These are phyloP conservation scores for Champsocephalus esox DNA, from an alignment of 2,797 vertebrate genomes.

Conservation along the genomic window DNA sequence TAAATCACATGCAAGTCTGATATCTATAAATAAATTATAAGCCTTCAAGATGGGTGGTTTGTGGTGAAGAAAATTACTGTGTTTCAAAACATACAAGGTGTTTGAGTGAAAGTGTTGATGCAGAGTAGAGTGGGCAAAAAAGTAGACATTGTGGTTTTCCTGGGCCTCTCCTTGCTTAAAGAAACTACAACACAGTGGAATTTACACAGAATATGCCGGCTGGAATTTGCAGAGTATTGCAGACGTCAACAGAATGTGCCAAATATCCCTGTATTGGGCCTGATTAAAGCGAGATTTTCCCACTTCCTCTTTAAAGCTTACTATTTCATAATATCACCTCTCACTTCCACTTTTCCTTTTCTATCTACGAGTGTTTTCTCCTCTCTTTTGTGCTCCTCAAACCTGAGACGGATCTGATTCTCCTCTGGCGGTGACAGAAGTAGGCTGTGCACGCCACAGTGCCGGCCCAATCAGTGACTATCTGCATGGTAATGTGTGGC, in stretches of 20 bases:
- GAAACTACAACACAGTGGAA: slow-evolving; percentile 71
- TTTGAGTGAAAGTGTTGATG: slow-evolving; percentile 67
- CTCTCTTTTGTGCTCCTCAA: slow-evolving; percentile 36
- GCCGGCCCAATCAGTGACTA: slow-evolving; percentile 92
- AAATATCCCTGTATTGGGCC: slow-evolving; percentile 30
- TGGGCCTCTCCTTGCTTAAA: slow-evolving; percentile 56
- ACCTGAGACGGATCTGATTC: slow-evolving; percentile 90
- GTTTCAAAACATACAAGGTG: slow-evolving; percentile 75
- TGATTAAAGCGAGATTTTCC: slow-evolving; percentile 44
- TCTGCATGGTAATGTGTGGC: slow-evolving; percentile 98
- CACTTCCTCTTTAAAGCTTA: slow-evolving; percentile 61
- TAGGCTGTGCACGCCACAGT: slow-evolving; percentile 88
- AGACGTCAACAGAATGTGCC: slow-evolving; percentile 52
- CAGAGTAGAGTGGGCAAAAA: slow-evolving; percentile 57
- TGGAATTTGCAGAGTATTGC: slow-evolving; percentile 58
- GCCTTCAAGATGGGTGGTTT: slow-evolving; percentile 73
- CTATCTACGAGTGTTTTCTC: slow-evolving; percentile 24
- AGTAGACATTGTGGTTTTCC: slow-evolving; percentile 75
- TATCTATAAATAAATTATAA: slow-evolving; percentile 60
- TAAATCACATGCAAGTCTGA: slow-evolving; percentile 52
- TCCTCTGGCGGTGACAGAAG: slow-evolving; percentile 92
- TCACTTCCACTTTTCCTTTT: slow-evolving; percentile 53
- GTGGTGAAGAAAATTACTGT: slow-evolving; percentile 60
- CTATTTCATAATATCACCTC: slow-evolving; percentile 43
- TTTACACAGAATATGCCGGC: slow-evolving; percentile 57